Conservation (phyloP, 2,797 vertebrate genomes). For the Enteromius viviparus region DNA sequence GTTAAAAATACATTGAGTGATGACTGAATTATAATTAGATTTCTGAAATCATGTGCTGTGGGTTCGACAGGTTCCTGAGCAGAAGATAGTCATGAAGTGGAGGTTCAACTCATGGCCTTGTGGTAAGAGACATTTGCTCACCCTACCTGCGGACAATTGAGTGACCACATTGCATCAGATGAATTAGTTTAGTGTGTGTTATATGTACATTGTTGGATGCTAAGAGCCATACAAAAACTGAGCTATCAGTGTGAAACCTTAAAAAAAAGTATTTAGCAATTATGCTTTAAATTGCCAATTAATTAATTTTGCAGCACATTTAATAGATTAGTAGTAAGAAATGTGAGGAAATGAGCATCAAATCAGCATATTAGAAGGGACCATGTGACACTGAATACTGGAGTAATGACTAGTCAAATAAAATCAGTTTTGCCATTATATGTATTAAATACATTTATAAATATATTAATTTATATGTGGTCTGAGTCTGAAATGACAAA, state of each 20-base stretch:
- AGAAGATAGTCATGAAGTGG: constrained; percentile 95
- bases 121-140: constrained; percentile 75
- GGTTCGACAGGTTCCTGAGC: constrained; percentile 83
- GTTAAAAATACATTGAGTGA: neutral
- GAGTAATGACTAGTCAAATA: neutral
- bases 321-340: neutral
- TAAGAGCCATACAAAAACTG: neutral
- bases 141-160: neutral
- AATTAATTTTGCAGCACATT: too few species aligned
- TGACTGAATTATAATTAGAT: neutral
- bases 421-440: neutral
- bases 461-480: too few species aligned
- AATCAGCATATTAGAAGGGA: neutral
- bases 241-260: neutral
- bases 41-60: constrained; percentile 26
- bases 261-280: too few species aligned
- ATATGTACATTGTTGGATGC: neutral
- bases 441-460: too few species aligned
- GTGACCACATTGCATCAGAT: neutral
- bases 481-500: too few species aligned
- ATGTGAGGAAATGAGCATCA: neutral
- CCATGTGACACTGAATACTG: neutral
- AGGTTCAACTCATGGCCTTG: constrained; percentile 95
- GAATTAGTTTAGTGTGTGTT: neutral
- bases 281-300: too few species aligned